These are phyloP conservation scores for Sympetrum striolatum DNA, from an alignment of 2,888 invertebrate genomes.

Conservation along the genomic window DNA sequence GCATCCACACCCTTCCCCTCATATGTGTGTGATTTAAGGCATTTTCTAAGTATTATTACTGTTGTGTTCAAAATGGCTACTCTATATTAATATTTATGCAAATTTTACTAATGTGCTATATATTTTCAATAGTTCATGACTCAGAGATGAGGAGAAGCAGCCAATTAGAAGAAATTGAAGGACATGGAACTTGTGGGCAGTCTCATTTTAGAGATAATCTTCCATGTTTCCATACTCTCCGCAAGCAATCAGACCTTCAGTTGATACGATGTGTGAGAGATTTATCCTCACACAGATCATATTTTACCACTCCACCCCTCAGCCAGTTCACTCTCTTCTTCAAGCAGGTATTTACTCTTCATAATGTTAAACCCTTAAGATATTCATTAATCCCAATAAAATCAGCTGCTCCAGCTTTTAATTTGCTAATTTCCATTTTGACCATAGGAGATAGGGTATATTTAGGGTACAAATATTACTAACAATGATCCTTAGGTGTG, in stretches of 20 bases:
- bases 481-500: too few species aligned
- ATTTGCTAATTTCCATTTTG: too few species aligned
- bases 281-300: conserved; percentile 80
- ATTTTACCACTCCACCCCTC: conserved; percentile 86
- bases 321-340: conserved; percentile 84
- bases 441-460: too few species aligned
- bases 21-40: too few species aligned
- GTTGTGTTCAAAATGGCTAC: too few species aligned
- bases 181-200: conserved; percentile 12
- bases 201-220: conserved; percentile 1
- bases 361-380: neutral
- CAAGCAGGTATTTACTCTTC: conserved; percentile 62
- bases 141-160: neutral
- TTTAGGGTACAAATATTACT: too few species aligned
- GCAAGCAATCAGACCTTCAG: conserved; percentile 89
- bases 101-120: too few species aligned
- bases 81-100: too few species aligned
- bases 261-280: conserved; percentile 71
- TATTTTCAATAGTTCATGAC: neutral
- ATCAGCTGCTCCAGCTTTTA: too few species aligned
- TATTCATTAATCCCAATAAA: too few species aligned
- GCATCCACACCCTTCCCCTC: too few species aligned
- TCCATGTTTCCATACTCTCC: conserved; percentile 57
- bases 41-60: too few species aligned
- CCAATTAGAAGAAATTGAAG: neutral